Evolutionary conservation across 2,113 vertebrate genomes (phyloP).

Genomic region (Microcebus lehilahytsara): DNA sequence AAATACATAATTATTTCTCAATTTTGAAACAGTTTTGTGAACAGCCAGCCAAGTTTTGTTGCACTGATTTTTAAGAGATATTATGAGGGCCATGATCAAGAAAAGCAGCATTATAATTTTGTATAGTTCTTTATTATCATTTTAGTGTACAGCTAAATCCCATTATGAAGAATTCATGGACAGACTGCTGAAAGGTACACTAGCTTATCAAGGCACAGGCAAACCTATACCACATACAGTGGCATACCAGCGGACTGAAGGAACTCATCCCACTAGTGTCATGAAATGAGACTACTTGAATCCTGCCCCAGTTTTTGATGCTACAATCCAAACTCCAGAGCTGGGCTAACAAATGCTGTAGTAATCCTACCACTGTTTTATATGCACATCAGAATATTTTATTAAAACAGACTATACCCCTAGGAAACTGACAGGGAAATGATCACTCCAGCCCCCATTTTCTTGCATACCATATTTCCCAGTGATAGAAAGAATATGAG

Average conservation of each 20-base stretch:
- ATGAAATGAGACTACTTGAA: not conserved
- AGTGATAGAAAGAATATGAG: not conserved
- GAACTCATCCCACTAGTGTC: not conserved
- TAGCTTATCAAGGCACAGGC: not conserved
- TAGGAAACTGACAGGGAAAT: not conserved
- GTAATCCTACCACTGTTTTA: not conserved
- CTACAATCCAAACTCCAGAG: not conserved
- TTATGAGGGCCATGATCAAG: not conserved
- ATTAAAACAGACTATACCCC: not conserved
- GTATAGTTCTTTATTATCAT: not conserved
- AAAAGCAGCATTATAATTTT: not conserved
- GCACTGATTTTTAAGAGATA: not conserved
- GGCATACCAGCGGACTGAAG: not conserved
- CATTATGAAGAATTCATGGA: not conserved
- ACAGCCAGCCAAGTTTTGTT: not conserved
- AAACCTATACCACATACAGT: not conserved
- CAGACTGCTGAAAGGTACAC: not conserved
- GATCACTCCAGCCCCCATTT: not conserved
- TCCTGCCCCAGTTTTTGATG: not conserved
- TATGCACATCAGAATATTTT: not conserved
- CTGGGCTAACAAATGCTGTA: not conserved
- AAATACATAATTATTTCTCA: not conserved
- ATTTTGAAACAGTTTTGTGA: constrained; percentile 11
- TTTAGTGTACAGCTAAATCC: not conserved
- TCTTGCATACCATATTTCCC: not conserved